Evolutionary conservation across 2,113 vertebrate species (phyloP).

Genomic region (Pelodiscus sinensis): DNA sequence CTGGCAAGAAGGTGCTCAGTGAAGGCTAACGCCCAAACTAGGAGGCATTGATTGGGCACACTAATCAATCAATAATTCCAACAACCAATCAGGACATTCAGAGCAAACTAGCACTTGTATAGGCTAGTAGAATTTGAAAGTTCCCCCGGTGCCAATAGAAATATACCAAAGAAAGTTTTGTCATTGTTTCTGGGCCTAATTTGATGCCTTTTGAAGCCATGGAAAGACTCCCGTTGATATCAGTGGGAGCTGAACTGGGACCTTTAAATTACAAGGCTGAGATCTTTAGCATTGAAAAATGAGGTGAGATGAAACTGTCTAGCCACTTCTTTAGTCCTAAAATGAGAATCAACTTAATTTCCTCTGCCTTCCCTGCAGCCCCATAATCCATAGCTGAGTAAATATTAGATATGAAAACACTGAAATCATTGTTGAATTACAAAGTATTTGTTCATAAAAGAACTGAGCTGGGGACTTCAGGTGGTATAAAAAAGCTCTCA

Average conservation of each 20-base stretch:
- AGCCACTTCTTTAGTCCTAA: background rate
- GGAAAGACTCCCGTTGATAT: background rate
- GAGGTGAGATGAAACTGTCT: background rate
- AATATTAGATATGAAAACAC: background rate
- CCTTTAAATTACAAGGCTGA: background rate
- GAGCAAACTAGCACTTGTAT: background rate
- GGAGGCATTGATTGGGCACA: background rate
- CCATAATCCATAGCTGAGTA: background rate
- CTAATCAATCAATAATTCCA: background rate
- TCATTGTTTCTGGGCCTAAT: background rate
- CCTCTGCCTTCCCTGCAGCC: background rate
- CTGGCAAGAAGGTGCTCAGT: background rate
- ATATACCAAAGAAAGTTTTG: background rate
- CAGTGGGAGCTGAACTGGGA: background rate
- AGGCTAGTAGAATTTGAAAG: background rate
- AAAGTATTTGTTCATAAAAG: background rate
- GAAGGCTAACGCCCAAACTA: background rate
- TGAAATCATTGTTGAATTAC: background rate
- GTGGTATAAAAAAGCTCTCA: conserved; percentile 37
- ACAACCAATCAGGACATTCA: background rate
- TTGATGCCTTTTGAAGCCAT: background rate
- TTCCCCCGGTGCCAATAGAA: background rate
- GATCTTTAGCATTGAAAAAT: background rate
- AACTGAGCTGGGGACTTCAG: conserved; percentile 35
- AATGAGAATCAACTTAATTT: background rate